phyloP scores from a whole-genome alignment of 2,888 invertebrate genomes.

The Hofmannophila pseudospretella region DNA sequence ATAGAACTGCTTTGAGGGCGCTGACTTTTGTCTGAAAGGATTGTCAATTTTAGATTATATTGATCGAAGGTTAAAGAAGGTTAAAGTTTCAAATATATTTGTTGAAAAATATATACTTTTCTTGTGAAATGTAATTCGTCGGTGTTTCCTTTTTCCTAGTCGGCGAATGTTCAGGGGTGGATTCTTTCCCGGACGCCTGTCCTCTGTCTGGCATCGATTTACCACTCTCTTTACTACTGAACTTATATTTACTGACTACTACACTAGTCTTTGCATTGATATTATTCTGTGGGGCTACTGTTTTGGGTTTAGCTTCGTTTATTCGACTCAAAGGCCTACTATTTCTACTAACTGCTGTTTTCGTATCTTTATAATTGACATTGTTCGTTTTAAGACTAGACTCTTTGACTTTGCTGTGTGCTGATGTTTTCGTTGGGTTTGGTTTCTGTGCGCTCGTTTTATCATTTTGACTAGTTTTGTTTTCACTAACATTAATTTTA shows the following conservation, averaged over 20 bases:
- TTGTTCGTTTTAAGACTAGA: slow-evolving; percentile 61
- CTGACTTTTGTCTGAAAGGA: slow-evolving; percentile 42
- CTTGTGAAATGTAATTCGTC: slow-evolving; percentile 27
- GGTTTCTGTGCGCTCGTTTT: slow-evolving; percentile 49
- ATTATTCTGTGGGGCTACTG: slow-evolving; percentile 29
- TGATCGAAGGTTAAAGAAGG: not conserved
- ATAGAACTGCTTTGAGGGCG: slow-evolving; percentile 80
- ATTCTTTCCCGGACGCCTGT: slow-evolving; percentile 81
- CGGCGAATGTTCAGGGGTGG: slow-evolving; percentile 79
- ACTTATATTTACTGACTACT: slow-evolving; percentile 41
- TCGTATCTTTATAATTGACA: slow-evolving; percentile 36
- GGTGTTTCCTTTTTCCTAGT: slow-evolving; percentile 51
- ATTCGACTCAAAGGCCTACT: slow-evolving; percentile 44
- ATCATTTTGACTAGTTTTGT: slow-evolving; percentile 67
- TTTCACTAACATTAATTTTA: slow-evolving; percentile 67
- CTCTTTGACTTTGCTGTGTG: slow-evolving; percentile 67
- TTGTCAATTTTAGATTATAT: not conserved
- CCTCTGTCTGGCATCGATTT: slow-evolving; percentile 67
- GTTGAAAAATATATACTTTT: slow-evolving; percentile 41
- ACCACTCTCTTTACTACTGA: slow-evolving; percentile 46
- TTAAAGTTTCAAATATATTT: not conserved
- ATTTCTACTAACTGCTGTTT: slow-evolving; percentile 35
- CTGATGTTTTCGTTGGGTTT: slow-evolving; percentile 64
- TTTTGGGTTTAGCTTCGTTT: slow-evolving; percentile 50
- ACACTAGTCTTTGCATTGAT: slow-evolving; percentile 28